A percentile compares a stretch with the other conserved stretches of the same genome.
These are phyloP conservation scores for Myiothlypis coronata DNA, from an alignment of 2,797 vertebrate genomes.

Conservation along the genomic window DNA sequence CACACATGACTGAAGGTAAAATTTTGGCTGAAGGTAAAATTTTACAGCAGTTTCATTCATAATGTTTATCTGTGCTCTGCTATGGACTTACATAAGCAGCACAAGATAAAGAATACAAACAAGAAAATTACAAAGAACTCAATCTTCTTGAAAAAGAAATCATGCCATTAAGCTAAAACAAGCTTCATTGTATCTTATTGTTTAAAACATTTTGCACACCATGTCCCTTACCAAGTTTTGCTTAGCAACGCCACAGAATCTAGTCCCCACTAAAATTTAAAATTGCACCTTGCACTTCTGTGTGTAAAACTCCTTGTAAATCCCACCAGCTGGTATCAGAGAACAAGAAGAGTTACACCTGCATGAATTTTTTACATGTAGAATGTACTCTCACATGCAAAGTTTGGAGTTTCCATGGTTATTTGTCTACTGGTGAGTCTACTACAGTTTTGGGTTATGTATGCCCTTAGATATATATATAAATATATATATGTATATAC, in stretches of 20 bases:
- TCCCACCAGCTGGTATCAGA: background rate
- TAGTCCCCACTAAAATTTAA: background rate
- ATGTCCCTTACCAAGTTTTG: background rate
- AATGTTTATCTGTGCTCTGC: background rate
- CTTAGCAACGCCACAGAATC: background rate
- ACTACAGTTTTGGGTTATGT: background rate
- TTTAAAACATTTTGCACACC: background rate
- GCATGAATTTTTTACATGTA: background rate
- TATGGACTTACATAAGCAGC: background rate
- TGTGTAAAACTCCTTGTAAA: background rate
- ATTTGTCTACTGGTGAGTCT: background rate
- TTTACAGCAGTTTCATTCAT: background rate
- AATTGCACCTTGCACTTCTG: background rate
- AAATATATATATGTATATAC: background rate
- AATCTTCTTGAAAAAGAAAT: background rate
- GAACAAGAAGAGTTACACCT: background rate
- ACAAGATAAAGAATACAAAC: background rate
- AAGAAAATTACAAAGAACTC: background rate
- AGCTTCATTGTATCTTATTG: background rate
- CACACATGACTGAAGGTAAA: background rate
- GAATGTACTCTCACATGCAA: background rate
- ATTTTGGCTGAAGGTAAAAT: background rate
- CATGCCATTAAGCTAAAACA: background rate
- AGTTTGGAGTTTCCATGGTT: background rate
- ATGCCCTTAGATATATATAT: background rate